These are phyloP conservation scores for Cygnus buccinator DNA, from an alignment of 2,113 vertebrate genomes.

Conservation along the genomic window DNA sequence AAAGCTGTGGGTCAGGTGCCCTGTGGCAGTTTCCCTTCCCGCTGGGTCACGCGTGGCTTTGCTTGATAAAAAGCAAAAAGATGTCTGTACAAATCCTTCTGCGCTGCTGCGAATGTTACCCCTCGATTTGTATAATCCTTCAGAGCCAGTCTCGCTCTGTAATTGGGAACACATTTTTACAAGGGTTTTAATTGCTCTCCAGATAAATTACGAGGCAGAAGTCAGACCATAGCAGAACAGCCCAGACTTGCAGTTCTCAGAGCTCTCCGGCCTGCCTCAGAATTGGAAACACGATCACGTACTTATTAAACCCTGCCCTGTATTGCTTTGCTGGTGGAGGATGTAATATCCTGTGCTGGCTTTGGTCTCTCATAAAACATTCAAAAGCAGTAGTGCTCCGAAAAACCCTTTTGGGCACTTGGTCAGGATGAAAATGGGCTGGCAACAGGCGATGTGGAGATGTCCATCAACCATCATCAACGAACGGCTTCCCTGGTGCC, in stretches of 20 bases:
- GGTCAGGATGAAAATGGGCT: not conserved
- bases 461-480: fast-evolving
- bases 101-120: not conserved
- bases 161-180: conserved; percentile 22
- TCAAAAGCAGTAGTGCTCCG: not conserved
- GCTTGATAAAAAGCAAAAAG: not conserved
- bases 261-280: conserved; percentile 19
- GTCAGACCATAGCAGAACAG: not conserved
- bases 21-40: not conserved
- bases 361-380: conserved; percentile 21
- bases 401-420: not conserved
- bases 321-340: not conserved
- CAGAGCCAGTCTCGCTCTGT: not conserved
- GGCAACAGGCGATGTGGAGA: not conserved
- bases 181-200: not conserved
- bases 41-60: not conserved
- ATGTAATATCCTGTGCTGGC: conserved; percentile 41
- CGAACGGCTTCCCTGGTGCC: not conserved
- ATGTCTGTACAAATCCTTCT: not conserved
- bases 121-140: not conserved
- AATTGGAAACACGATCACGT: conserved; percentile 34
- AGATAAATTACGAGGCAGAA: conserved; percentile 29
- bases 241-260: not conserved
- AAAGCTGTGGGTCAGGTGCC: not conserved
- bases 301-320: not conserved